Conservation (phyloP, 1,140 invertebrate genomes). For the Lasioglossum baleicum region DNA sequence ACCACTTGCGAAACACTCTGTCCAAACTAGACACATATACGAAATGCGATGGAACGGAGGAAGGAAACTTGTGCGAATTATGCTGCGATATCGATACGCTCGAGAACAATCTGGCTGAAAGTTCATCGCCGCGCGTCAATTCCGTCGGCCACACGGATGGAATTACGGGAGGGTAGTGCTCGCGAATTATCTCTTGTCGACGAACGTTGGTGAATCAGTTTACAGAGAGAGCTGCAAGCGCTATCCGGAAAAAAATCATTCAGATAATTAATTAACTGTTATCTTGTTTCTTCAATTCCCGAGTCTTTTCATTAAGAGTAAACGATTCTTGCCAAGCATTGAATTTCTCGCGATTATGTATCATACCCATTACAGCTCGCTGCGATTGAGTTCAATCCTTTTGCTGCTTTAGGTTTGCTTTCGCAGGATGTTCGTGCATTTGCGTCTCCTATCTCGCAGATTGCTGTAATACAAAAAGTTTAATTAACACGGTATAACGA, state of each 20-base stretch:
- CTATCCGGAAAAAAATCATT: not conserved
- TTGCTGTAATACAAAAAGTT: no score
- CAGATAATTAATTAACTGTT: not conserved
- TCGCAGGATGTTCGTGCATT: no score
- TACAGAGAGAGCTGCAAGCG: not conserved
- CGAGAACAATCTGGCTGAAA: conserved; percentile 1
- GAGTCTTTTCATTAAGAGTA: no score
- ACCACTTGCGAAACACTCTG: conserved; percentile 9
- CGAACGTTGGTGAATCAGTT: conserved; percentile 1
- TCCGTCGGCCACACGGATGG: not conserved
- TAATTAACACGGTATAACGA: no score
- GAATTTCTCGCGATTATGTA: not conserved
- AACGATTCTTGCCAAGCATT: not conserved
- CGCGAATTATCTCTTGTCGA: conserved; percentile 5
- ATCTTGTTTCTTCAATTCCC: not conserved
- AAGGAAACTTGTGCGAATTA: conserved; percentile 17
- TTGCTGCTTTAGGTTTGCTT: no score
- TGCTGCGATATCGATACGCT: conserved; percentile 18
- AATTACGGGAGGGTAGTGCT: not conserved
- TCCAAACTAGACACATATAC: not conserved
- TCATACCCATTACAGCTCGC: not conserved
- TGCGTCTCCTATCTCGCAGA: no score
- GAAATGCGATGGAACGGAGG: not conserved
- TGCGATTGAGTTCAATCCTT: no score
- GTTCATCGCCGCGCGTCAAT: not conserved